Evolutionary conservation across 1,140 invertebrate genomes (phyloP), one percentile per base, ranked within the genome.

Genomic region (Ooceraea biroi): DNA sequence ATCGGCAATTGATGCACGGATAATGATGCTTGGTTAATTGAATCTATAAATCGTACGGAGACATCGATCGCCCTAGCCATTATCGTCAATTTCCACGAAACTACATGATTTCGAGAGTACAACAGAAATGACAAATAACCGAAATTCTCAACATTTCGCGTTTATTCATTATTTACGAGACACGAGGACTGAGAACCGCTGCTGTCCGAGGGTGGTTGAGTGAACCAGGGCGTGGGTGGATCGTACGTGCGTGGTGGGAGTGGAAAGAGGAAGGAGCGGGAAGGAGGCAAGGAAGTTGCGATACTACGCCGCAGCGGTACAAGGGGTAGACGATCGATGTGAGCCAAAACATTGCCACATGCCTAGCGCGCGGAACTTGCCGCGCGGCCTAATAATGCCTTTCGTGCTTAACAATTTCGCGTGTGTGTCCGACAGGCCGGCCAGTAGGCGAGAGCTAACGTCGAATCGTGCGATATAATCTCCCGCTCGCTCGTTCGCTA

Each of bases 291-390:
- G 58, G 65, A 50, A 27, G 11, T 85, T 86, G 88, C 85, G 87
- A 91, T 91, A 91, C 90, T 93, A 92, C 92, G 91, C 85, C 90
- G 91, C 91, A 91, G n/a, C n/a, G n/a, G 91, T 88, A 87, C 90
- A 90, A 89, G 88, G 86, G 88, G 72, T 69, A 87, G 77, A 73
- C 90, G 93, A 94, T 94, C 94, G 93, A 94, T 94, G 90, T 86
- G 90, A 92, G 91, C 93, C 94, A 94, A 94, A 94, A 94, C 94
- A 94, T 94, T 94, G 92, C 92, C 94, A 94, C 94, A 94, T 94
- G 94, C 92, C 93, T 89, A 85, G 77, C 65, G 84, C 86, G 78
- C 89, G 58, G 58, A 68, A 44, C 17, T 22, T 19, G n/a, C 44
- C 52, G 50, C 4, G 17, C 14, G 25, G 66, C 1, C n/a, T 61